Evolutionary conservation across 2,797 vertebrate genomes (phyloP), one percentile per base, ranked within the genome.

Genomic region (Sebastes hubbsi): DNA sequence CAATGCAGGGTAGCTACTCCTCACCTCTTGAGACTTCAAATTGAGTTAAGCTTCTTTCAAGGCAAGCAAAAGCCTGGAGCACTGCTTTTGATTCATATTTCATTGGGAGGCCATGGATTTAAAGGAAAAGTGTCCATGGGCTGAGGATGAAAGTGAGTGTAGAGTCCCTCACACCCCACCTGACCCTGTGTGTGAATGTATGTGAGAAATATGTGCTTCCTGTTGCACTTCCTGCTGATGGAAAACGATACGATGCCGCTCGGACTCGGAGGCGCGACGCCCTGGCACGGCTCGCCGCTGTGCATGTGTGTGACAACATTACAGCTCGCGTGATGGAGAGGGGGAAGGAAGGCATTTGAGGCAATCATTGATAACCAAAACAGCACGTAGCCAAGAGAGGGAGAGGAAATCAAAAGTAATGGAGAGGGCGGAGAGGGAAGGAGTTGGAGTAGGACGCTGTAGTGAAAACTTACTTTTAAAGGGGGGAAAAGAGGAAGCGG

Each of bases 291-390:
- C n/a, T 38, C 0, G 34, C 80, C 4, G 66, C 87, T 78, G 77
- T 18, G 65, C 77, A 74, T 24, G 60, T 83, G 80, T 76, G 84
- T 78, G 82, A 80, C 84, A 83, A 76, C 86, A 90, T 92, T 83
- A 88, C 86, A 87, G 76, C 85, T 72, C 85, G 85, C 12, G 22
- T 84, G 78, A 88, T 83, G 65, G 76, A 80, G 87, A 82, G 61
- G 34, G 92, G 92, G 75, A 91, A 90, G 90, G 83, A 90, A 86
- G 66, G 80, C 81, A 80, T 91, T 89, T 72, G 77, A 83, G 79
- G 87, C 81, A 86, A 85, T 90, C 83, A 80, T 68, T 79, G 85
- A 91, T 86, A 87, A 91, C 75, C 77, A 91, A 83, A 94, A 92
- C 87, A 88, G 80, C 75, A 73, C 12, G 3, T 52, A 80, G 72